phyloP scores from a whole-genome alignment of 2,113 vertebrate species.

The Cettia cetti region DNA sequence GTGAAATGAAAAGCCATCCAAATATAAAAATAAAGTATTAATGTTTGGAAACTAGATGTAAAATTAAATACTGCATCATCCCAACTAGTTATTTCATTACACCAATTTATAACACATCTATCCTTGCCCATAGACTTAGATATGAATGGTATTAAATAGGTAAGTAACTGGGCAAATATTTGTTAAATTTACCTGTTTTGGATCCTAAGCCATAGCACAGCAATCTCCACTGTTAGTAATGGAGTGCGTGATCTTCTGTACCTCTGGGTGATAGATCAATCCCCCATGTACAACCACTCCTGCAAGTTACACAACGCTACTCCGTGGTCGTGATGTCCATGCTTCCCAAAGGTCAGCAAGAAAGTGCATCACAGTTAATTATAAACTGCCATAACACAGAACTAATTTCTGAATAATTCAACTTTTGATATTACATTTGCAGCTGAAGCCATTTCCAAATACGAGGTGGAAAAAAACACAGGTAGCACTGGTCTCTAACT shows the following conservation, averaged over 20 bases:
- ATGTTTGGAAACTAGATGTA: not conserved
- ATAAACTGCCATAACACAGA: not conserved
- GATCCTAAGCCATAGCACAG: not conserved
- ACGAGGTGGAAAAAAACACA: not conserved
- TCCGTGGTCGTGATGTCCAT: not conserved
- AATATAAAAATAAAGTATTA: not conserved
- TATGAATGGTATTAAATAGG: not conserved
- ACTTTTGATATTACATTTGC: not conserved
- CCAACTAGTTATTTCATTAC: not conserved
- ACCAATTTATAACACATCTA: not conserved
- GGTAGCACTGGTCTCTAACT: not conserved
- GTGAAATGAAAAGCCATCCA: not conserved
- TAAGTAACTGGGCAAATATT: not conserved
- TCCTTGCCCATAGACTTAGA: not conserved
- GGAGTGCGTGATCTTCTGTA: not conserved
- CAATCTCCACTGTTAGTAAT: not conserved
- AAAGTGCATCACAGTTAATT: not conserved
- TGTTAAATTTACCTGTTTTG: not conserved
- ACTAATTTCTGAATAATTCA: not conserved
- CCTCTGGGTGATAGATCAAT: not conserved
- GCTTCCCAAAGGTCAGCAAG: not conserved
- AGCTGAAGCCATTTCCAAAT: not conserved
- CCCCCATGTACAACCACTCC: not conserved
- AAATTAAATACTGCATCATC: not conserved
- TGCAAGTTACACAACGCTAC: not conserved